phyloP scores from a whole-genome alignment of 2,888 invertebrate species.

The Trissolcus japonicus region DNA sequence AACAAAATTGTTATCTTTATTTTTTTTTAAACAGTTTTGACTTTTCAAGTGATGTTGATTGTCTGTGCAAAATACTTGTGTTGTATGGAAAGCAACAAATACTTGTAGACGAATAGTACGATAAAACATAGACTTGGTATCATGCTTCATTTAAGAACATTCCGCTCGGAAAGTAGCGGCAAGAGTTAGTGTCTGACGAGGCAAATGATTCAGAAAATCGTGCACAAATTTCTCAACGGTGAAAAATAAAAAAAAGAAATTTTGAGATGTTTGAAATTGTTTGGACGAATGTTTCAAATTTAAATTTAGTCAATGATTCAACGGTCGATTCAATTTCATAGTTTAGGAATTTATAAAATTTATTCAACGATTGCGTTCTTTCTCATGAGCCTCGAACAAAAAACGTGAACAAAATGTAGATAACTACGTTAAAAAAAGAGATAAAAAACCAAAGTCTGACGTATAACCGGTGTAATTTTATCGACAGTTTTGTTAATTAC shows the following conservation, averaged over 20 bases:
- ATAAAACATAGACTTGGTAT: conserved; percentile 42
- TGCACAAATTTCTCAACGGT: no score
- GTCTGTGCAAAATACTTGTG: conserved; percentile 50
- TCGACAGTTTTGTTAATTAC: conserved; percentile 46
- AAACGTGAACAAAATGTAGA: conserved; percentile 5
- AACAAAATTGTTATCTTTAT: not conserved
- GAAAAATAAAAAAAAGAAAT: no score
- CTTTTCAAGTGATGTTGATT: conserved; percentile 1
- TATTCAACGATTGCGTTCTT: not conserved
- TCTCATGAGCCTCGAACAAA: conserved; percentile 16
- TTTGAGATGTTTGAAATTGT: no score
- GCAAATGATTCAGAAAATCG: conserved; percentile 41
- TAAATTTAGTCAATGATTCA: no score
- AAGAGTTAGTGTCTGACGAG: conserved; percentile 50
- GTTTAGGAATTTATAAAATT: not conserved
- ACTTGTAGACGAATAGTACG: conserved; percentile 40
- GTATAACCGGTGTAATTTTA: conserved; percentile 17
- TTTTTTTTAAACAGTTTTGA: no score
- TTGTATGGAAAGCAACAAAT: conserved; percentile 49
- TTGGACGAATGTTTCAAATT: no score
- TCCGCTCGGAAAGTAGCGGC: conserved; percentile 40
- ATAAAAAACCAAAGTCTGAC: conserved; percentile 15
- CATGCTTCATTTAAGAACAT: conserved; percentile 55
- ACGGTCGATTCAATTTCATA: no score
- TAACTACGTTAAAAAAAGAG: conserved; percentile 7